Base-by-base conservation (phyloP, 1,140 invertebrate species). In the Anadara kagoshimensis region DNA sequence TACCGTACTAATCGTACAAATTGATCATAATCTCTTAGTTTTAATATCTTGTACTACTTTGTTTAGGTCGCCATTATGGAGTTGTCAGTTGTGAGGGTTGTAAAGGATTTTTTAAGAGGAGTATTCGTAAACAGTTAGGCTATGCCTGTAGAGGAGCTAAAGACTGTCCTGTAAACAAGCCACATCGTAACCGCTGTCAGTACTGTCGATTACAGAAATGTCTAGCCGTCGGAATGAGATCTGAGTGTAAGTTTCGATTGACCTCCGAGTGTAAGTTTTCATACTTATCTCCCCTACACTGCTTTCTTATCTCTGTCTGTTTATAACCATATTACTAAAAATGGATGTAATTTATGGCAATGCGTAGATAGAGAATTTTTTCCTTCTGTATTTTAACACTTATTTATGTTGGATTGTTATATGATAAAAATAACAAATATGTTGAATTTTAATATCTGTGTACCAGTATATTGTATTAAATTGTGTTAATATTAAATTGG, bases 171-270 rank as follows among this genome's bases (percentile, higher is more conserved):
- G 96, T 99, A 57, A 99, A 96, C 53, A 99, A 99, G 89, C 96
- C 97, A 85, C 96, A 98, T 88, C 92, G 97, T 62, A 90, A 99
- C 91, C 92, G 97, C 69, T 99, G 97, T 90, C 97, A 99, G 91
- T 98, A 98, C 90, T 99, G 97, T 90, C 93, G 97, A 66, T 92
- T 99, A 75, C 97, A 98, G 89, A 99, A 99, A 90, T 99, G 97
- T 89, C 91, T 99, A 22, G 93, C 94, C 53, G 97, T 97, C 92
- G 97, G 97, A 76, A 99, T 99, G 97, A 91, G 97, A 90, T 97
- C 96, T 91, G 97, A 99, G 93, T 98, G 97, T 98, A 94, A 96
- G 95, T 58, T 0, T 43, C 29, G 14, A 1, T 29, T 12, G 36
- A 22, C n/a, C n/a, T 12, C 18, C 8, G 11, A 26, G 36, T 11